A percentile compares a stretch with the other conserved stretches of the same genome.
Conservation (phyloP, 2,888 invertebrate species). For the Iphiclides podalirius region DNA sequence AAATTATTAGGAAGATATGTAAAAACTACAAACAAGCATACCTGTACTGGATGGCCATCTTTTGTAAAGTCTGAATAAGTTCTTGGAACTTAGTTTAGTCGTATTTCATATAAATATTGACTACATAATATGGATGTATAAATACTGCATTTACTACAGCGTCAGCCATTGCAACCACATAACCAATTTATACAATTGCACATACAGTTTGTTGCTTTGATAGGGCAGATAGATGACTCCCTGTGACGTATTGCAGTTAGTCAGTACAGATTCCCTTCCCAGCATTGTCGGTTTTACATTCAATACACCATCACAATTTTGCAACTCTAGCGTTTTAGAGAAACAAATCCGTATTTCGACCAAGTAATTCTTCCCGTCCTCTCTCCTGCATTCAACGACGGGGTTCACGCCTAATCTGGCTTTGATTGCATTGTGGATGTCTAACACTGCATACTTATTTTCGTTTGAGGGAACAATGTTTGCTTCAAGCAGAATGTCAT, state of each 20-base stretch:
- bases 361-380: slow-evolving; percentile 80
- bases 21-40: too few relatives aligned
- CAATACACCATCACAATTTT: slow-evolving; percentile 83
- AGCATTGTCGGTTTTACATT: slow-evolving; percentile 20
- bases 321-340: slow-evolving; percentile 81
- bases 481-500: slow-evolving; percentile 74
- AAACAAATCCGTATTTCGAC: slow-evolving; percentile 88
- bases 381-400: slow-evolving; percentile 82
- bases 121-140: too few relatives aligned
- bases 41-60: too few relatives aligned
- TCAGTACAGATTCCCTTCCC: slow-evolving; percentile 64
- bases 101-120: too few relatives aligned
- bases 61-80: too few relatives aligned
- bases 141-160: slow-evolving; percentile 50
- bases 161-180: slow-evolving; percentile 83
- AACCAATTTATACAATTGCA: slow-evolving; percentile 78
- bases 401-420: slow-evolving; percentile 79
- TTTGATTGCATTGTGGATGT: slow-evolving; percentile 62
- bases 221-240: slow-evolving; percentile 79
- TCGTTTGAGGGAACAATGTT: slow-evolving; percentile 72
- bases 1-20: too few relatives aligned
- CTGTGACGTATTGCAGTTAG: slow-evolving; percentile 79
- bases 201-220: slow-evolving; percentile 59
- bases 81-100: too few relatives aligned
- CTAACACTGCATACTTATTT: slow-evolving; percentile 37